These are phyloP conservation scores for Lithobates sylvaticus DNA, from an alignment of 2,797 vertebrate genomes.

Conservation along the genomic window DNA sequence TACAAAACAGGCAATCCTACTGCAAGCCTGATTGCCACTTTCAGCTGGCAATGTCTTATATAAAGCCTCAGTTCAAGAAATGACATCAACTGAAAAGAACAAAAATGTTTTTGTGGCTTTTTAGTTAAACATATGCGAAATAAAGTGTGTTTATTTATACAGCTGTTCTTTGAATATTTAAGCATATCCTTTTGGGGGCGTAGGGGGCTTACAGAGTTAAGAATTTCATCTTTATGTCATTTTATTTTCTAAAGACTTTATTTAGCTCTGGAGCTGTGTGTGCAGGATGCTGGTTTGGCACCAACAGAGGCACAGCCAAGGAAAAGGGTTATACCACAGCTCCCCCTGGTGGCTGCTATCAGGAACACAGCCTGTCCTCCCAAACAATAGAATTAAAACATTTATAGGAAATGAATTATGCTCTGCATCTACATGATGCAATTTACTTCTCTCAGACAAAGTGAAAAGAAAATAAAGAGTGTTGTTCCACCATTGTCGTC, in stretches of 20 bases:
- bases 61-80: too few relatives aligned
- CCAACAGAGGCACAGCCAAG: background rate
- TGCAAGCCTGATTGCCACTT: too few relatives aligned
- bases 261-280: constrained; percentile 1
- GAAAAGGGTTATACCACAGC: constrained; percentile 69
- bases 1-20: too few relatives aligned
- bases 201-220: too few relatives aligned
- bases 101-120: too few relatives aligned
- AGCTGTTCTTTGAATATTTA: too few relatives aligned
- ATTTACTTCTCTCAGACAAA: background rate
- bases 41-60: too few relatives aligned
- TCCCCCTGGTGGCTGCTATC: constrained; percentile 69
- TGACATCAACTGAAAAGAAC: too few relatives aligned
- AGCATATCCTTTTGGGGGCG: too few relatives aligned
- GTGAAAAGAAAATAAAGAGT: background rate
- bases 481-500: background rate
- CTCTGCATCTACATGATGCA: background rate
- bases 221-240: too few relatives aligned
- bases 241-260: constrained; percentile 29
- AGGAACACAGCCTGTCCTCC: background rate
- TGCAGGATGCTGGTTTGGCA: background rate
- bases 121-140: too few relatives aligned
- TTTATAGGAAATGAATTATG: background rate
- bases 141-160: too few relatives aligned
- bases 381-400: background rate